phyloP scores from a whole-genome alignment of 2,888 invertebrate genomes.

The Fragum whitleyi region DNA sequence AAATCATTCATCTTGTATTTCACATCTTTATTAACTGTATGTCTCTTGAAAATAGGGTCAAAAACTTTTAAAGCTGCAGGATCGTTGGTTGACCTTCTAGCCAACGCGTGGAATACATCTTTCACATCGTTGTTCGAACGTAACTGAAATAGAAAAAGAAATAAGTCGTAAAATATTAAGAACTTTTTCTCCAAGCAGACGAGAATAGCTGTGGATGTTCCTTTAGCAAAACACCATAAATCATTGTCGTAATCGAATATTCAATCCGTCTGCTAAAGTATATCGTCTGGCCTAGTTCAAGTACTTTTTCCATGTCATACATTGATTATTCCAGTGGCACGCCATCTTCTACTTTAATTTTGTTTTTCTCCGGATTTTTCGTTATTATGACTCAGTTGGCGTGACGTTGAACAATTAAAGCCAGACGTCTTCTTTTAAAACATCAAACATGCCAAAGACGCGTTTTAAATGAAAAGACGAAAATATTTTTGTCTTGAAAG shows the following conservation, averaged over 20 bases:
- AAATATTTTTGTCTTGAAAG: too few relatives aligned
- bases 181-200: not conserved
- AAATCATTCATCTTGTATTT: too few relatives aligned
- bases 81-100: too few relatives aligned
- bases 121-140: too few relatives aligned
- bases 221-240: not conserved
- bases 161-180: too few relatives aligned
- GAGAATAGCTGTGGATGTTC: not conserved
- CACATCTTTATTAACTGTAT: too few relatives aligned
- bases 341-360: not conserved
- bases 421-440: not conserved
- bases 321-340: slow-evolving; percentile 4
- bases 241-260: slow-evolving; percentile 17
- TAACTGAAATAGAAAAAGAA: too few relatives aligned
- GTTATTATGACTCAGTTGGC: not conserved
- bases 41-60: too few relatives aligned
- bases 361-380: not conserved
- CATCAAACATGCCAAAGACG: not conserved
- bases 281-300: slow-evolving; percentile 12
- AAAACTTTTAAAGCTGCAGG: too few relatives aligned
- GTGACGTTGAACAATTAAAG: not conserved
- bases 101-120: too few relatives aligned
- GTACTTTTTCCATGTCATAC: not conserved
- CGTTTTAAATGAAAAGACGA: too few relatives aligned
- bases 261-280: slow-evolving; percentile 12